Evolutionary conservation across 2,888 invertebrate genomes (phyloP).

Genomic region (Allolobophora icterica): DNA sequence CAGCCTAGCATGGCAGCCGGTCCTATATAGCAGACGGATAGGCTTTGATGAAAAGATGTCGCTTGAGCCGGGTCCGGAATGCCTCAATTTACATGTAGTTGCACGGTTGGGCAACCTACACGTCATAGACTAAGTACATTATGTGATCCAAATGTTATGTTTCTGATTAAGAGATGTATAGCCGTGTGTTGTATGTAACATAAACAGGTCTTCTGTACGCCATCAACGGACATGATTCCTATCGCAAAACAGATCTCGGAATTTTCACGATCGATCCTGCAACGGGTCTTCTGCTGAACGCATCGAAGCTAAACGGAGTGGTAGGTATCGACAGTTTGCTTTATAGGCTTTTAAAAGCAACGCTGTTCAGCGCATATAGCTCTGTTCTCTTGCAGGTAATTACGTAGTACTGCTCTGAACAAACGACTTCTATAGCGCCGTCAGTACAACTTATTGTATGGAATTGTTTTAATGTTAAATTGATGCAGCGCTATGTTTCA

Average conservation of each 20-base stretch:
- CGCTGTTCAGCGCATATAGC: too few species aligned
- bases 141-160: too few species aligned
- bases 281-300: not conserved
- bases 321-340: not conserved
- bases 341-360: too few species aligned
- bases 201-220: not conserved
- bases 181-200: not conserved
- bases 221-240: conserved; percentile 22
- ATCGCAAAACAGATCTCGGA: not conserved
- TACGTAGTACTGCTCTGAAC: too few species aligned
- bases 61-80: too few species aligned
- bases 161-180: not conserved
- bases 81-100: too few species aligned
- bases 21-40: too few species aligned
- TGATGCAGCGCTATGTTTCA: not conserved
- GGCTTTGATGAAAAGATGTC: too few species aligned
- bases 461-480: not conserved
- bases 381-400: too few species aligned
- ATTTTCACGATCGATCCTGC: conserved; percentile 17
- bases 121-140: not conserved
- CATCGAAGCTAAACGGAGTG: not conserved
- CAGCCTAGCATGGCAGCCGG: too few species aligned
- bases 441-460: not conserved
- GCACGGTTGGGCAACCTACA: not conserved
- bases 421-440: too few species aligned